phyloP scores from a whole-genome alignment of 2,797 vertebrate species.

The Acrossocheilus fasciatus region DNA sequence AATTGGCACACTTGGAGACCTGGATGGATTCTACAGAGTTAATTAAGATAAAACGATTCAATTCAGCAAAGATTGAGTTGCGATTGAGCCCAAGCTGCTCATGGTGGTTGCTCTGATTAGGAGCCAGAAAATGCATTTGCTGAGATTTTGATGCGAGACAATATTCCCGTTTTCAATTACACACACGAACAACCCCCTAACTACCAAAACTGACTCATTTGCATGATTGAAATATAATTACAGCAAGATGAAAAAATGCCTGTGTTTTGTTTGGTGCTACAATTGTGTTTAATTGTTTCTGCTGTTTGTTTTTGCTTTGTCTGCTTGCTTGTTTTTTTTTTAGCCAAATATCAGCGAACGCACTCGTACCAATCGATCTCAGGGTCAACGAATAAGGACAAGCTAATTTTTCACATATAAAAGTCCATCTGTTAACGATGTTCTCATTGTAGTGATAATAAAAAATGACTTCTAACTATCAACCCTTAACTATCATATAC shows the following conservation, averaged over 20 bases:
- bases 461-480: slow-evolving; percentile 7
- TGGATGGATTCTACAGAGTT: slow-evolving; percentile 79
- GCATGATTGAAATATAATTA: slow-evolving; percentile 87
- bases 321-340: slow-evolving; percentile 17
- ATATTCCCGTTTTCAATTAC: slow-evolving; percentile 86
- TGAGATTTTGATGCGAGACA: slow-evolving; percentile 80
- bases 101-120: slow-evolving; percentile 76
- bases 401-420: slow-evolving; percentile 6
- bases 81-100: slow-evolving; percentile 67
- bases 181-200: slow-evolving; percentile 83
- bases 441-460: not conserved
- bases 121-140: slow-evolving; percentile 74
- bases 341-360: slow-evolving; percentile 47
- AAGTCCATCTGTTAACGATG: slow-evolving; percentile 1
- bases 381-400: not conserved
- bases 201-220: slow-evolving; percentile 83
- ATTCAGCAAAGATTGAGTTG: slow-evolving; percentile 76
- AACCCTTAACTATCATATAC: not conserved
- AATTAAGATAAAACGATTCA: slow-evolving; percentile 85
- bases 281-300: slow-evolving; percentile 66
- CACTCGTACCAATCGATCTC: slow-evolving; percentile 61
- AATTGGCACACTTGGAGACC: slow-evolving; percentile 66
- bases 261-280: slow-evolving; percentile 74
- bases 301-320: slow-evolving; percentile 55
- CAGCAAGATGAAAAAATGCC: slow-evolving; percentile 72